Base-by-base conservation (phyloP, 2,888 invertebrate genomes). In the Tiliacea aurago region DNA sequence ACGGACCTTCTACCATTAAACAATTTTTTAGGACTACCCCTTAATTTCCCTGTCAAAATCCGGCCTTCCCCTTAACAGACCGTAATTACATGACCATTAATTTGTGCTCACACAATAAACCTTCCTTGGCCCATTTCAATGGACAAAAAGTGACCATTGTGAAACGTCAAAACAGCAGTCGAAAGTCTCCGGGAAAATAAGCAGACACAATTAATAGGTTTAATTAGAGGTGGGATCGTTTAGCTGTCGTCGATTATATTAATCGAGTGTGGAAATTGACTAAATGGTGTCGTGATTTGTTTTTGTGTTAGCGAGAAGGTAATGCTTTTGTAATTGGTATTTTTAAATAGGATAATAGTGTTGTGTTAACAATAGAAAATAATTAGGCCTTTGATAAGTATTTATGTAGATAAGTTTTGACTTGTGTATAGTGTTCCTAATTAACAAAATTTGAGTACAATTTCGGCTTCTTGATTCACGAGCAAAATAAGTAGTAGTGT, bases 121-220 rank as follows among this genome's bases (percentile, higher is more conserved):
- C 74, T 78, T 83, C 70, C 67, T 66, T 63, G 45, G 67, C 37
- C 73, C 64, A 77, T 76, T 78, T 73, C 73, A 83, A 78, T 81
- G 83, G 68, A 83, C 87, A 86, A 85, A 85, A 85, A 85, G 70
- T 68, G 71, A 43, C 70, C 79, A 83, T 87, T 86, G 85, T 86
- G 70, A 28, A 45, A 61, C 76, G 85, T 86, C 86, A 87, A 85
- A 86, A 86, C 85, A 84, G 68, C 81, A 78, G 76, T 79, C 69
- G 76, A 81, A 83, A 86, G 63, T 81, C 83, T 65, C 66, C 28
- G 58, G 72, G 77, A 81, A 85, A 78, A 80, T 83, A 85, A 80
- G 58, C 79, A 75, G 72, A 69, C 37, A 75, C 76, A 85, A 85
- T 86, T 75, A 86, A 84, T 84, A 69, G 67, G 64, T 59, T 67